These are phyloP conservation scores for Drosophila nebulosa DNA, from an alignment of 1,140 invertebrate species.

Conservation along the genomic window DNA sequence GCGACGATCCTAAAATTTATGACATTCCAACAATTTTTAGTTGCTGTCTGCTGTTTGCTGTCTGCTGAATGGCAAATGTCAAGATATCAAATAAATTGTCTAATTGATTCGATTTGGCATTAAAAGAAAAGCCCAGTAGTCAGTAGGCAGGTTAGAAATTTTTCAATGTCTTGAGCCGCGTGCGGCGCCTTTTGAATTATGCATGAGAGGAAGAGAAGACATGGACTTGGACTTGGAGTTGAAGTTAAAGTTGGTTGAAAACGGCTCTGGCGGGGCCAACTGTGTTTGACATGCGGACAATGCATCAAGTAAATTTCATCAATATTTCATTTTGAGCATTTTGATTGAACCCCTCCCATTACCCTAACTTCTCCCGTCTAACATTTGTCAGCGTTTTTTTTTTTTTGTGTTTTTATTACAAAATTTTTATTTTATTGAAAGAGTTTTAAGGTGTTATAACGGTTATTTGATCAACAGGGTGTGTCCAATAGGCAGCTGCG, in stretches of 20 bases:
- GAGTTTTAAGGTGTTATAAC: conserved; percentile 1
- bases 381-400: background rate
- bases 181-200: background rate
- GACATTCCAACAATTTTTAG: background rate
- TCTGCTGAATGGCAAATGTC: background rate
- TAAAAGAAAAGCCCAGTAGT: background rate
- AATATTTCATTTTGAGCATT: conserved; percentile 2
- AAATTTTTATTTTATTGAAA: background rate
- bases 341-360: background rate
- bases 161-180: background rate
- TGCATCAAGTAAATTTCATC: conserved; percentile 1
- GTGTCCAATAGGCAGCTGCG: background rate
- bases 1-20: background rate
- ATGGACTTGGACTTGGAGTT: background rate
- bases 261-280: background rate
- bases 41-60: too few species aligned
- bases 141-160: background rate
- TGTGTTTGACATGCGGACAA: background rate
- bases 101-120: background rate
- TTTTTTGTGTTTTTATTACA: background rate
- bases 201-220: background rate
- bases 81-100: background rate
- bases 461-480: background rate
- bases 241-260: background rate
- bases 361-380: background rate